phyloP scores from a whole-genome alignment of 2,113 vertebrate species.

The Xiphorhynchus elegans region DNA sequence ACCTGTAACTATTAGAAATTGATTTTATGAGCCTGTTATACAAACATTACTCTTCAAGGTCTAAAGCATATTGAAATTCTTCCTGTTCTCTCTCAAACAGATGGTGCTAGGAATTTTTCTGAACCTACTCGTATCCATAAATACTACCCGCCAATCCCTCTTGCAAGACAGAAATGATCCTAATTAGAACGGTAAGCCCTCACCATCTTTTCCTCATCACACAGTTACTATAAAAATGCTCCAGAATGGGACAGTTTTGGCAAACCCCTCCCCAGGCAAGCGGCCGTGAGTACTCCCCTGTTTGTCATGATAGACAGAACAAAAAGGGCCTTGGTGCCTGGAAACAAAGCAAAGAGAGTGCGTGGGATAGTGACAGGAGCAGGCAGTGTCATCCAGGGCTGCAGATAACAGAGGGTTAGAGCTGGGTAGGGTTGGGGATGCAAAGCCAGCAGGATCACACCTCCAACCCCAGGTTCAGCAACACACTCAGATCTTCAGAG shows the following conservation, averaged over 20 bases:
- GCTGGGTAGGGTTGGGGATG: neutral
- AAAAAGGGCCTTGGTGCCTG: neutral
- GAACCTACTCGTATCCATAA: constrained; percentile 78
- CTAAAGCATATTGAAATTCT: constrained; percentile 74
- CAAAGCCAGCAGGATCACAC: neutral
- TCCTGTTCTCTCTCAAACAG: constrained; percentile 81
- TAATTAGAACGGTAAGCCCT: constrained; percentile 69
- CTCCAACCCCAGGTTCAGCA: neutral
- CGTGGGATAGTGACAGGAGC: neutral
- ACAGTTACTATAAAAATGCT: constrained; percentile 38
- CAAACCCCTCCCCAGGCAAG: neutral
- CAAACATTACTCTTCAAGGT: constrained; percentile 78
- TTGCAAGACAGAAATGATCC: constrained; percentile 64
- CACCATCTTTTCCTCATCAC: constrained; percentile 50
- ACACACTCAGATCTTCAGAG: neutral
- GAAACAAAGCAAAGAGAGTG: neutral
- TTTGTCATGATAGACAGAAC: constrained; percentile 19
- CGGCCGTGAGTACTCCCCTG: neutral
- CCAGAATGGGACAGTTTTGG: constrained; percentile 38
- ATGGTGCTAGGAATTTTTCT: constrained; percentile 79
- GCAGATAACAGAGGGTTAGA: neutral
- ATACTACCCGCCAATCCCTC: constrained; percentile 69
- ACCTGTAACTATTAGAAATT: constrained; percentile 80
- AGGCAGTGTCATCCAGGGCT: neutral
- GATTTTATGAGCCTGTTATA: constrained; percentile 78